phyloP scores from a whole-genome alignment of 2,113 vertebrate species.

The Mungos mungo region DNA sequence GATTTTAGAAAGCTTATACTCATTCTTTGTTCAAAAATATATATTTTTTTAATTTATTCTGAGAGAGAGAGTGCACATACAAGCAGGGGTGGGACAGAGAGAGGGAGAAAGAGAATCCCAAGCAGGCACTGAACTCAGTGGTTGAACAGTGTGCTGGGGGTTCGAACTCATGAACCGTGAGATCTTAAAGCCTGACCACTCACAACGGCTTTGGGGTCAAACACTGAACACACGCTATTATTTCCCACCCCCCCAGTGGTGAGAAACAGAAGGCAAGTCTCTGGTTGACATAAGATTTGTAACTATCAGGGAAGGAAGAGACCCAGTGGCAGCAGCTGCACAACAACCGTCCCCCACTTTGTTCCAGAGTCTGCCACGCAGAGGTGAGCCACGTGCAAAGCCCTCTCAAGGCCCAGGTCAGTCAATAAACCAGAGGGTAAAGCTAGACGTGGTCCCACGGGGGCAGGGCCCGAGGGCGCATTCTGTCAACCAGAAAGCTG shows the following conservation, averaged over 20 bases:
- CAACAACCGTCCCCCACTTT: neutral
- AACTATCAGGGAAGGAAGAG: neutral
- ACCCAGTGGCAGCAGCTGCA: neutral
- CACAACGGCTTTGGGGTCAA: neutral
- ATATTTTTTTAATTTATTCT: too few relatives aligned
- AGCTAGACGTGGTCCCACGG: constrained; percentile 39
- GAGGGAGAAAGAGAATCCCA: too few relatives aligned
- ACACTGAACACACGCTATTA: neutral
- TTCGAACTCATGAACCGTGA: too few relatives aligned
- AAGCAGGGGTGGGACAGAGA: too few relatives aligned
- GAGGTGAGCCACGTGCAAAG: constrained; percentile 58
- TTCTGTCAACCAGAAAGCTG: constrained; percentile 48
- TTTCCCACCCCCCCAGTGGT: neutral
- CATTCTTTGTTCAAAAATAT: neutral
- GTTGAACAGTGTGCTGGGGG: too few relatives aligned
- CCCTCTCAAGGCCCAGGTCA: neutral
- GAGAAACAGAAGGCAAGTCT: neutral
- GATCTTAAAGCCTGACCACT: neutral
- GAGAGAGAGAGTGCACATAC: too few relatives aligned
- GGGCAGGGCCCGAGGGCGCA: constrained; percentile 5
- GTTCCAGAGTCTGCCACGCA: neutral
- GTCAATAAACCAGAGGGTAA: neutral
- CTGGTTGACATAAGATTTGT: neutral
- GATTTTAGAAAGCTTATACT: neutral
- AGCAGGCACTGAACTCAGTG: too few relatives aligned